Evolutionary conservation across 2,113 vertebrate species (phyloP).

Genomic region (Laticauda laticaudata): DNA sequence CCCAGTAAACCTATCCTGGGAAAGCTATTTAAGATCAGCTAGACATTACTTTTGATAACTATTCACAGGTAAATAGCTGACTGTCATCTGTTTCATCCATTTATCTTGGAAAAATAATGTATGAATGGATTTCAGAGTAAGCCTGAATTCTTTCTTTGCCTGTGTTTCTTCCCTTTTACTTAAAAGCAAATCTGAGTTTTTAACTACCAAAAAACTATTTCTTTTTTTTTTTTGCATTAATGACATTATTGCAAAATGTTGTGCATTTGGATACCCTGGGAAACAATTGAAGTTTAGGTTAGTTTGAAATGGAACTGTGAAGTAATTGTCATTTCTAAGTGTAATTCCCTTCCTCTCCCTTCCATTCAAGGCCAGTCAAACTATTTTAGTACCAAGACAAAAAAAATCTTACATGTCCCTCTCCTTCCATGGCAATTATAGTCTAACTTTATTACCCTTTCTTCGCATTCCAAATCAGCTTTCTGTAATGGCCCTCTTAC

Average conservation of each 20-base stretch:
- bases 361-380: neutral
- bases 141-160: neutral
- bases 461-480: neutral
- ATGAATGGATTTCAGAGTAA: neutral
- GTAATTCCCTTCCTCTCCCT: neutral
- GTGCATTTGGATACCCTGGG: neutral
- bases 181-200: neutral
- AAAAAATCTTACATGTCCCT: neutral
- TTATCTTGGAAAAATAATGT: neutral
- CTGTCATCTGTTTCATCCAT: neutral
- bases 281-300: neutral
- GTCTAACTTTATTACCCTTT: neutral
- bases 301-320: neutral
- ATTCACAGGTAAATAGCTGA: neutral
- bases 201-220: neutral
- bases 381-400: neutral
- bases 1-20: neutral
- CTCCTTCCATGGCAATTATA: neutral
- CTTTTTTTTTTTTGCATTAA: neutral
- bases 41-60: neutral
- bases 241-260: neutral
- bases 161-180: neutral
- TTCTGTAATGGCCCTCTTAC: neutral
- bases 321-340: neutral
- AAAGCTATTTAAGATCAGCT: slow-evolving; percentile 31